Evolutionary conservation across 1,140 invertebrate genomes (phyloP), one percentile per base, ranked within the genome.

Genomic region (Vanessa tameamea): DNA sequence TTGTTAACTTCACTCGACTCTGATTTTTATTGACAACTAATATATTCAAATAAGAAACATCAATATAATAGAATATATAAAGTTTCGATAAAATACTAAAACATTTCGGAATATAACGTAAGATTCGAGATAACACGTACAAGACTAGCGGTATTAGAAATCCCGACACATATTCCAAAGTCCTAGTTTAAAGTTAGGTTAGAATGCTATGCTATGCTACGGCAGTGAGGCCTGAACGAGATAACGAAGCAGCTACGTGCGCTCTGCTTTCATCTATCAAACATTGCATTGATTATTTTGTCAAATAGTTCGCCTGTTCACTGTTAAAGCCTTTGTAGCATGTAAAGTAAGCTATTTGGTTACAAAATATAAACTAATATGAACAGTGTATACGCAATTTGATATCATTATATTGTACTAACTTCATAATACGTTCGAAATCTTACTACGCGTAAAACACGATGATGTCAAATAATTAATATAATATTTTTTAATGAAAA

Each of bases 271-370:
- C 64, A 72, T 72, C 59, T 69, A 69, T 72, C 75, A 73, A 73
- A 76, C 64, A 72, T 76, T 76, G 64, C 65, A 76, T 73, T 76
- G 69, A 76, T 71, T 76, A 76, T 76, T 76, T 76, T 76, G 75
- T 72, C 70, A 72, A 76, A 76, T 64, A 72, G 70, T 65, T 69
- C 71, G 63, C 57, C 23, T 70, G n/a, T 71, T 53, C 23, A 23
- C 14, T 26, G 55, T 26, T 23, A 57, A 26, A 59, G 55, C 55
- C 55, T 59, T 59, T 59, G 55, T 59, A 59, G 8, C 15, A 11
- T 31, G 23, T n/a, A 59, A 59, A 26, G 23, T 20, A 13, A 23
- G 55, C 20, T 59, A 7, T 15, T 26, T 11, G 9, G 20, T 59
- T 59, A 26, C 14, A 11, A 26, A 20, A 26, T 31, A 31, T 11